Evolutionary conservation across 2,797 vertebrate species (phyloP).

Genomic region (Natrix natrix): DNA sequence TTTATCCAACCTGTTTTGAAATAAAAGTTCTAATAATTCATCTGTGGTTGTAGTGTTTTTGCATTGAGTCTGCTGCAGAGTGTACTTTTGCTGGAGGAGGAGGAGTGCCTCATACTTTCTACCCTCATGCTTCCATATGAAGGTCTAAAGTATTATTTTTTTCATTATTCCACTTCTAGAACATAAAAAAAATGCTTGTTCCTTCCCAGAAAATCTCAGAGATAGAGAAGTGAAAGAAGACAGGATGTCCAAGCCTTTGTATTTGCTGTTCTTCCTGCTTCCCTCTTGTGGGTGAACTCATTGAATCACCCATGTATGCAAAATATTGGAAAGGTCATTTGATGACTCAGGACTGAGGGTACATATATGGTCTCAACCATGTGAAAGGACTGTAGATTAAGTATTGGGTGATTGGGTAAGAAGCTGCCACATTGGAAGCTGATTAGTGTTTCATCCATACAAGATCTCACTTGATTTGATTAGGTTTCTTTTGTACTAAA

Average conservation of each 20-base stretch:
- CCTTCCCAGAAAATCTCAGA: background rate
- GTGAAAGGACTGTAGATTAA: background rate
- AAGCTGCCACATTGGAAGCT: background rate
- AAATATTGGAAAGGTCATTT: background rate
- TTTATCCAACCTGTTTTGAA: background rate
- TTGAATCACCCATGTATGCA: background rate
- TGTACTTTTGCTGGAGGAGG: background rate
- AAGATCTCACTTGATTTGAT: background rate
- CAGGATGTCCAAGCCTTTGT: background rate
- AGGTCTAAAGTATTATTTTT: background rate
- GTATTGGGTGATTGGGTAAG: background rate
- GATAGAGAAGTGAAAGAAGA: background rate
- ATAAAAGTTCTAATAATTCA: background rate
- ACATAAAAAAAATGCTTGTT: background rate
- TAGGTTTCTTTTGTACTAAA: background rate
- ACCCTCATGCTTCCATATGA: background rate
- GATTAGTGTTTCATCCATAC: background rate
- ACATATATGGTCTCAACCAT: background rate
- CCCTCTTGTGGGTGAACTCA: background rate
- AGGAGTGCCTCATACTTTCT: background rate
- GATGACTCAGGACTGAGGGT: background rate
- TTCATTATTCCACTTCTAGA: too few relatives aligned
- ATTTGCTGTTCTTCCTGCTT: background rate
- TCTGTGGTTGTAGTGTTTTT: background rate
- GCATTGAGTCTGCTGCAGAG: background rate